These are phyloP conservation scores for Amorpha juglandis DNA, from an alignment of 2,888 invertebrate genomes.

Conservation along the genomic window DNA sequence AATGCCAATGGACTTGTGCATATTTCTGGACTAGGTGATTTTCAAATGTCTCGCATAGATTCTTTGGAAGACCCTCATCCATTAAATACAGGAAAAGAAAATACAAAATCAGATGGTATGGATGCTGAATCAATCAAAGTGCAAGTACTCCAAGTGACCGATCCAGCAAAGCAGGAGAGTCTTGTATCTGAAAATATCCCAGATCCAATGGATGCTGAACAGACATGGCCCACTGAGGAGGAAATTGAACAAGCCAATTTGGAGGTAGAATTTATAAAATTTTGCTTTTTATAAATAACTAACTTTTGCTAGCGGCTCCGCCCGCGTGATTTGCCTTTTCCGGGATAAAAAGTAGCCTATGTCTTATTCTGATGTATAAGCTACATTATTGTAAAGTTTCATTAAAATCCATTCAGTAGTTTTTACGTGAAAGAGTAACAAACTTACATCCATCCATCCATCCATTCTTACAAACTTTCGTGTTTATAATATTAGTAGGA, in stretches of 20 bases:
- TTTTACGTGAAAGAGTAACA: no score
- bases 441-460: no score
- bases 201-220: constrained; percentile 97
- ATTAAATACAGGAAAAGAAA: constrained; percentile 80
- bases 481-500: no score
- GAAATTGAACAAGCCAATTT: constrained; percentile 90
- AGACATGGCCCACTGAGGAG: constrained; percentile 98
- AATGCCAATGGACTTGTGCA: constrained; percentile 96
- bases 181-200: constrained; percentile 91
- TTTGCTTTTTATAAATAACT: neutral
- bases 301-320: no score
- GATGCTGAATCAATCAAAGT: constrained; percentile 65
- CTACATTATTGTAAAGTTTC: no score
- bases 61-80: constrained; percentile 88
- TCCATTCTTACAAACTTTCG: no score
- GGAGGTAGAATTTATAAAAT: constrained; percentile 58
- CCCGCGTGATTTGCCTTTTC: no score
- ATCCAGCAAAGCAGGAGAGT: constrained; percentile 88
- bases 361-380: no score
- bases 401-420: no score
- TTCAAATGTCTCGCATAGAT: constrained; percentile 93
- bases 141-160: constrained; percentile 84
- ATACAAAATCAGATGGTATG: constrained; percentile 71
- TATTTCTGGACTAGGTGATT: constrained; percentile 96
- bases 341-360: no score